A percentile compares a stretch with the other conserved stretches of the same genome.
These are phyloP conservation scores for Achatina immaculata DNA, from an alignment of 1,140 invertebrate species.

Conservation along the genomic window DNA sequence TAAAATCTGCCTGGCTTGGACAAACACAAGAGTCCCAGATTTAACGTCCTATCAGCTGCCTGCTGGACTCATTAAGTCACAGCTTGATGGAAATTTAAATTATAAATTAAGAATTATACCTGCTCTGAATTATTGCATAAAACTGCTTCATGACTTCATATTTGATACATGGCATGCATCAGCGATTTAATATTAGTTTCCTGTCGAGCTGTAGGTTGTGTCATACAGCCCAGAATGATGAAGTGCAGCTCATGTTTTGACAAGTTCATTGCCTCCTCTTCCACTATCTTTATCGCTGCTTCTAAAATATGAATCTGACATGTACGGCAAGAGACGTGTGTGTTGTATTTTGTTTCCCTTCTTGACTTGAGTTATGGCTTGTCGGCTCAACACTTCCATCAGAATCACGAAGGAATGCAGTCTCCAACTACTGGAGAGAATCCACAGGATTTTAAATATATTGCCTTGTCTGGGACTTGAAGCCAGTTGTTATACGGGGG, in stretches of 20 bases:
- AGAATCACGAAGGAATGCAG: constrained; percentile 8
- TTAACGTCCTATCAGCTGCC: no score
- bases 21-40: no score
- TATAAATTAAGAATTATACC: no score
- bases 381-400: neutral
- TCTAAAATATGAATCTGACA: neutral
- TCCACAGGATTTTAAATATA: neutral
- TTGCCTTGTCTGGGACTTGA: neutral
- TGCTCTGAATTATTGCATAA: no score
- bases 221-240: no score
- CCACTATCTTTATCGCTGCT: neutral
- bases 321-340: neutral
- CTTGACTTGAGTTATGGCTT: neutral
- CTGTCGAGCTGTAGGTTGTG: no score
- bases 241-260: neutral
- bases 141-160: no score
- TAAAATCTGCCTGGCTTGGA: no score
- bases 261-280: constrained; percentile 4
- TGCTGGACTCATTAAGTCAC: no score
- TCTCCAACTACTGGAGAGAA: neutral
- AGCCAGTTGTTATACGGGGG: neutral
- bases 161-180: no score
- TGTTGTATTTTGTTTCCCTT: neutral
- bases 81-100: no score
- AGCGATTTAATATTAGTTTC: no score